Percentiles rank a stretch among this genome's conserved stretches.
phyloP scores from a whole-genome alignment of 2,888 invertebrate species.

The Tricholauxania praeusta region DNA sequence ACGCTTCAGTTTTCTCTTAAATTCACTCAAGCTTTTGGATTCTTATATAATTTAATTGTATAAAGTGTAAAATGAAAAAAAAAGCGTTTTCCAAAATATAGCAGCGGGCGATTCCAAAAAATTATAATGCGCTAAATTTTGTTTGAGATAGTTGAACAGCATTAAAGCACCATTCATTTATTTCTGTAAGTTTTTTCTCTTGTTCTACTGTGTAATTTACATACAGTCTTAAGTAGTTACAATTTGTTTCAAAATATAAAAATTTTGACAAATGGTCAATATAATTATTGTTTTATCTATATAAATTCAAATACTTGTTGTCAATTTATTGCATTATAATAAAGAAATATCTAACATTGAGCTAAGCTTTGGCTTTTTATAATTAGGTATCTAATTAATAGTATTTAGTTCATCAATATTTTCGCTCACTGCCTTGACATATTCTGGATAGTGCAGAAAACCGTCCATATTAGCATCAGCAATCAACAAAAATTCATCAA shows the following conservation, averaged over 20 bases:
- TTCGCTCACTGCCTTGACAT: slow-evolving; percentile 68
- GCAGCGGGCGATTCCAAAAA: no score
- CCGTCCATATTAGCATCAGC: slow-evolving; percentile 91
- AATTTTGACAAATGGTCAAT: not conserved
- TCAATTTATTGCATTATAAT: not conserved
- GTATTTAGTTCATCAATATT: slow-evolving; percentile 29
- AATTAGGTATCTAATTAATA: slow-evolving; percentile 40
- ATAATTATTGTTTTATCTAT: not conserved
- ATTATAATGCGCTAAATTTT: no score
- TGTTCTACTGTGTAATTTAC: slow-evolving; percentile 2
- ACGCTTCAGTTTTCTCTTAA: no score
- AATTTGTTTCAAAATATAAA: slow-evolving; percentile 22
- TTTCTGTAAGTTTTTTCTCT: no score
- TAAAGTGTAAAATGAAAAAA: no score
- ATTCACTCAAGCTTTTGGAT: no score
- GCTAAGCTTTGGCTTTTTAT: slow-evolving; percentile 9
- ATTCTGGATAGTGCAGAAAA: slow-evolving; percentile 87
- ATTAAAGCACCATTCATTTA: no score
- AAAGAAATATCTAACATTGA: not conserved
- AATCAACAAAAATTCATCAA: slow-evolving; percentile 84
- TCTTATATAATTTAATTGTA: no score
- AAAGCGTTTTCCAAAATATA: no score
- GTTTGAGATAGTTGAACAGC: no score
- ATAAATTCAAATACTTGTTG: no score
- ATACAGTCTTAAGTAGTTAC: slow-evolving; percentile 43